Percentiles rank a stretch among this genome's conserved stretches.
Evolutionary conservation across 2,797 vertebrate genomes (phyloP).

Genomic region (Catharus ustulatus): DNA sequence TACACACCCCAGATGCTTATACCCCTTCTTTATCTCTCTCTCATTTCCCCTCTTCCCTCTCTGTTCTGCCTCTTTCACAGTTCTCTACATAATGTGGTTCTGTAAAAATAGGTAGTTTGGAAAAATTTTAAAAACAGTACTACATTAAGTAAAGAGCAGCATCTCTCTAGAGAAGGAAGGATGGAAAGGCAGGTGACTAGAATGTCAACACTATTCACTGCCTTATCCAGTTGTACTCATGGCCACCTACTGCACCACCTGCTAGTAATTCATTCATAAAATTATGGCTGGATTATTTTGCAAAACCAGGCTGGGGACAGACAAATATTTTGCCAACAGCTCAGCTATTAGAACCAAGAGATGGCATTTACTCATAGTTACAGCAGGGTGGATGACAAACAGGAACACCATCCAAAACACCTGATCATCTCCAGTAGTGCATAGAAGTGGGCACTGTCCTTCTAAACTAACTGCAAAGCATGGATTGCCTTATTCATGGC

Average conservation of each 20-base stretch:
- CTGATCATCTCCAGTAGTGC: neutral
- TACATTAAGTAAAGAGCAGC: neutral
- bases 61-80: neutral
- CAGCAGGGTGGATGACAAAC: neutral
- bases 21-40: neutral
- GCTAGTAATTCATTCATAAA: neutral
- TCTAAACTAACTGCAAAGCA: neutral
- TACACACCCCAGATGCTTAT: neutral
- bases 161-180: neutral
- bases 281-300: neutral
- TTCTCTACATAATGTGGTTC: neutral
- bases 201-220: neutral
- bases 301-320: neutral
- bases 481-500: neutral
- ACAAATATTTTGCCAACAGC: neutral
- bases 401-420: neutral
- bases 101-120: neutral
- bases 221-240: neutral
- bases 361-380: neutral
- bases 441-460: neutral
- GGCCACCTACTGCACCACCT: neutral
- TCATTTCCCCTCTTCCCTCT: neutral
- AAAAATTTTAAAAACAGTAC: neutral
- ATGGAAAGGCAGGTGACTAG: neutral
- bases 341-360: neutral